Conservation (phyloP, 2,797 vertebrate species). For the Chlorospingus semifuscus region DNA sequence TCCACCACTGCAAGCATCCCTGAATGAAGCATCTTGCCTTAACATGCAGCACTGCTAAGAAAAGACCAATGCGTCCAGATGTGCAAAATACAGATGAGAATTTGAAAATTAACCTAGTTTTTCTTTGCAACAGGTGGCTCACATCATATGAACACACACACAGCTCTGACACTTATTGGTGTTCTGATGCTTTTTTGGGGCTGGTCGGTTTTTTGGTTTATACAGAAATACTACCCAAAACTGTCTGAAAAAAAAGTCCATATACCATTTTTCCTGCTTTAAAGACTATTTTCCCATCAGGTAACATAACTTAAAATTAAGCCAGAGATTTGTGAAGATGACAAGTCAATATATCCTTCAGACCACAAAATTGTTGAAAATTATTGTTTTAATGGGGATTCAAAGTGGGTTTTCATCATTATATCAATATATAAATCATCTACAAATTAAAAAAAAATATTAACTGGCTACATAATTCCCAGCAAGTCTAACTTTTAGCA, state of each 20-base stretch:
- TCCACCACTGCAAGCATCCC: neutral
- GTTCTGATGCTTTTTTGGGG: neutral
- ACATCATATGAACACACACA: neutral
- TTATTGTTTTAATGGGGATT: conserved; percentile 29
- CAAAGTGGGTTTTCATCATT: neutral
- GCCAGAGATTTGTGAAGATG: conserved; percentile 1
- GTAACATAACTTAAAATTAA: conserved; percentile 30
- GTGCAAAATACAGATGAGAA: neutral
- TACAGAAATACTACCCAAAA: neutral
- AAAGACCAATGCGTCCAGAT: neutral
- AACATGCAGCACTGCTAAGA: fast-evolving
- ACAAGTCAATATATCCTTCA: neutral
- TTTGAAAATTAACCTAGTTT: neutral
- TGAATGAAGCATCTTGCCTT: neutral
- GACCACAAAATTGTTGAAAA: conserved; percentile 38
- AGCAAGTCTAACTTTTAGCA: conserved; percentile 4
- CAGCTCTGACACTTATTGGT: neutral
- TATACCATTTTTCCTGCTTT: neutral
- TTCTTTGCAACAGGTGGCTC: neutral
- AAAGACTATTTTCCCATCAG: conserved; percentile 14
- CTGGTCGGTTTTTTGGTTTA: neutral
- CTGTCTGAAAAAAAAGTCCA: neutral
- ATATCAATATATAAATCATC: conserved; percentile 44
- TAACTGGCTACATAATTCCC: neutral
- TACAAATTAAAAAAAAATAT: neutral